Conservation (phyloP, 2,113 vertebrate species). For the Nyctereutes procyonoides region DNA sequence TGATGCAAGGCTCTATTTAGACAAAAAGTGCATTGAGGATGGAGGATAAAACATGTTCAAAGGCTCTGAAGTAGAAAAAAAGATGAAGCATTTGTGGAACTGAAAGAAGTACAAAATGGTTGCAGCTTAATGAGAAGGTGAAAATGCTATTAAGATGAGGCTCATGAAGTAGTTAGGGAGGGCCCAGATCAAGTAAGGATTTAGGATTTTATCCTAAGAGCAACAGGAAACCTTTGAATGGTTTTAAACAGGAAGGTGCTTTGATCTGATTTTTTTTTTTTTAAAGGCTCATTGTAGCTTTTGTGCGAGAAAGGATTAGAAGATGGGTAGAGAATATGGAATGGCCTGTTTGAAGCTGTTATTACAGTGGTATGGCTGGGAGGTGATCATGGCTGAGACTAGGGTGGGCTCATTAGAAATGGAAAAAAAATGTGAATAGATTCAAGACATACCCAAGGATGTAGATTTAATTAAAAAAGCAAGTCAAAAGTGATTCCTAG, state of each 20-base stretch:
- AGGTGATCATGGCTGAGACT: neutral
- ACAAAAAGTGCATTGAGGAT: neutral
- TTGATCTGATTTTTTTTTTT: neutral
- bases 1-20: neutral
- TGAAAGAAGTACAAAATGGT: neutral
- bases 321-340: neutral
- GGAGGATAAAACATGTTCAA: neutral
- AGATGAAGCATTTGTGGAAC: neutral
- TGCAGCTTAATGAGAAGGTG: neutral
- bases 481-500: neutral
- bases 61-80: neutral
- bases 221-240: neutral
- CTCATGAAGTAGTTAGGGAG: neutral
- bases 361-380: neutral
- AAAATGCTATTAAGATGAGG: neutral
- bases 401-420: neutral
- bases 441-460: neutral
- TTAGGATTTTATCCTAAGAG: conserved; percentile 4
- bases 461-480: neutral
- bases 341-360: neutral
- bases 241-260: neutral
- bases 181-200: neutral
- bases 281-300: neutral
- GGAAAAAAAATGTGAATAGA: conserved; percentile 10
- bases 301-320: conserved; percentile 18